Evolutionary conservation across 2,888 invertebrate genomes (phyloP), one percentile per base, ranked within the genome.

Genomic region (Conomelus anceps): DNA sequence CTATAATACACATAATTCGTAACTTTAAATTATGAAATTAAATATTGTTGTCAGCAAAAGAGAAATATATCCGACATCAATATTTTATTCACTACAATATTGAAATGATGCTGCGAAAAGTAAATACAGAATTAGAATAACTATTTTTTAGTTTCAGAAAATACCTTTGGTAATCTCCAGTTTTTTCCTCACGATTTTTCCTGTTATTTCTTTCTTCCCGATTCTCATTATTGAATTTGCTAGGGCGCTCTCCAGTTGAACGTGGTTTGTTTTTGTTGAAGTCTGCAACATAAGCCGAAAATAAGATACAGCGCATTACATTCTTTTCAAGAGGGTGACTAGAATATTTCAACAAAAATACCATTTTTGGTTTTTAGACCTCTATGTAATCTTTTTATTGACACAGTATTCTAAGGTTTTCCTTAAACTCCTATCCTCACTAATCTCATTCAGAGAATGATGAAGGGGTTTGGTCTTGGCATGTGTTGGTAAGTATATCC

Each of bases 151-250:
- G 4, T 26, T 63, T 63, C n/a, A 87, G 9, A 23, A 84, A 9
- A 88, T 34, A 90, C 91, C 91, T 89, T 22, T 90, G 90, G 88
- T 90, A 91, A n/a, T 91, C 90, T 86, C 88, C 90, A n/a, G 95
- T 92, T 92, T 94, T 93, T 93, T 95, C 95, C 93, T 96, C 94
- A 92, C 96, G 94, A 93, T 95, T 95, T 91, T 95, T 94, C 91
- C 95, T 94, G 92, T 96, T 96, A 92, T 96, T 96, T 91, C 97
- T 95, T 92, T 96, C 96, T 92, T 97, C 97, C 85, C 96, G 95
- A 90, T 95, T 95, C 92, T 96, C 95, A 34, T 93, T 94, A 84
- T 89, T 85, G 85, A 89, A 89, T 88, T 90, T 91, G 23, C 89
- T 29, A 29, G 89, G 86, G 22, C 87, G 84, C 22, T 22, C 90